phyloP scores from a whole-genome alignment of 1,140 invertebrate species.

The Ladona fulva region DNA sequence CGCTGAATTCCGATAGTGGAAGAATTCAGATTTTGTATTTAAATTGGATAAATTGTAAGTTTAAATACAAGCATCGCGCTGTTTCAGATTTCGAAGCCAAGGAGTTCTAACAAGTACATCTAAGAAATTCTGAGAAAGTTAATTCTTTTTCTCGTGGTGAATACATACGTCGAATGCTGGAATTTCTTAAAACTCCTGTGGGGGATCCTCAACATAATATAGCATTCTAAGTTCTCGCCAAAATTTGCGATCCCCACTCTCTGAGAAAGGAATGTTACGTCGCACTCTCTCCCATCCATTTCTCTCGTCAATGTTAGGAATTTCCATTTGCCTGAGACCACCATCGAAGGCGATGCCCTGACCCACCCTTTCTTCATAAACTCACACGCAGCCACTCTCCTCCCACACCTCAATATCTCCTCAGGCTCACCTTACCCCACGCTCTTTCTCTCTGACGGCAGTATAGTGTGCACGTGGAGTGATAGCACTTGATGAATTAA shows the following conservation, averaged over 20 bases:
- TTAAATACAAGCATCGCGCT: too few species aligned
- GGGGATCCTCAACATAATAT: too few species aligned
- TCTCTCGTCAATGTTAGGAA: slow-evolving; percentile 9
- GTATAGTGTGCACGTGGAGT: not conserved
- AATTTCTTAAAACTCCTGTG: too few species aligned
- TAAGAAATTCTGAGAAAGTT: too few species aligned
- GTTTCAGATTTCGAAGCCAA: too few species aligned
- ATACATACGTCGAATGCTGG: too few species aligned
- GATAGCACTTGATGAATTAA: slow-evolving; percentile 7
- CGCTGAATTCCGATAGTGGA: too few species aligned
- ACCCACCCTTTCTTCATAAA: not conserved
- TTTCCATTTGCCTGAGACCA: slow-evolving; percentile 2
- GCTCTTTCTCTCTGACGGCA: not conserved
- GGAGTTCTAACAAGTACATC: too few species aligned
- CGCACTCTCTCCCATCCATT: not conserved
- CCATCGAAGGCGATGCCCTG: not conserved
- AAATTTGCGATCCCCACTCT: not conserved
- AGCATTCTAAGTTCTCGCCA: not conserved
- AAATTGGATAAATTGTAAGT: too few species aligned
- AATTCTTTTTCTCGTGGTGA: too few species aligned
- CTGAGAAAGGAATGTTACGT: not conserved
- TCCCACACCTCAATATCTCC: not conserved
- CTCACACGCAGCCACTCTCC: not conserved
- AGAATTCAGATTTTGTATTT: too few species aligned
- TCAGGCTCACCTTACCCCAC: not conserved